Evolutionary conservation across 2,888 invertebrate genomes (phyloP).

Genomic region (Synergus umbraculus): DNA sequence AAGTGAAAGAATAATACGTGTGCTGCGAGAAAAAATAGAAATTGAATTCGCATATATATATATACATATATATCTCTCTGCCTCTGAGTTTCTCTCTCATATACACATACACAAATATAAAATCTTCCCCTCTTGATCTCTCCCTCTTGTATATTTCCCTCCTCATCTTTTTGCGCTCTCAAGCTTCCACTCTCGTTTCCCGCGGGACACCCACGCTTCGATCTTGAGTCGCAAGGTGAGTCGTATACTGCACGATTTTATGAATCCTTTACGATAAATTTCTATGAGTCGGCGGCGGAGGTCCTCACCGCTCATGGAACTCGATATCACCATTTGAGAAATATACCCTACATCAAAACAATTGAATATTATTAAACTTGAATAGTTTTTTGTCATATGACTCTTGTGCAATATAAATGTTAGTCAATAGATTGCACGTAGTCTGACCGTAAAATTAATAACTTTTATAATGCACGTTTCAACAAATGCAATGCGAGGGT

Average conservation of each 20-base stretch:
- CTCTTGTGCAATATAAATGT: background rate
- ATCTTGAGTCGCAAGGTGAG: conserved; percentile 50
- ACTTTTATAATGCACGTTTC: background rate
- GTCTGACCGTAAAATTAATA: background rate
- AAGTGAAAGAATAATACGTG: conserved; percentile 58
- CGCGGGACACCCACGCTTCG: conserved; percentile 46
- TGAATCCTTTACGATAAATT: conserved; percentile 39
- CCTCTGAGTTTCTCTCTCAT: conserved; percentile 6
- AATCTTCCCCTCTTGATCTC: conserved; percentile 30
- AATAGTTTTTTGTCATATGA: background rate
- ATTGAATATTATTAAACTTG: background rate
- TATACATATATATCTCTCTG: background rate
- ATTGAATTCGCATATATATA: conserved; percentile 56
- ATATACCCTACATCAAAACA: background rate
- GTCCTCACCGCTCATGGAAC: conserved; percentile 6
- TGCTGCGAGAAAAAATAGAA: conserved; percentile 57
- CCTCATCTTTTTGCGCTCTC: conserved; percentile 37
- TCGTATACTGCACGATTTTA: conserved; percentile 40
- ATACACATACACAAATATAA: conserved; percentile 16
- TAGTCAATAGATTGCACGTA: background rate
- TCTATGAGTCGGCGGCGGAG: conserved; percentile 14
- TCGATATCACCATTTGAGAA: conserved; percentile 13
- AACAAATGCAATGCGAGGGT: conserved; percentile 25
- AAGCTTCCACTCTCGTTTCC: conserved; percentile 43
- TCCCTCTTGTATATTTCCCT: conserved; percentile 30